Evolutionary conservation across 1,140 invertebrate genomes (phyloP), one percentile per base, ranked within the genome.

Genomic region (Drosophila prosaltans): DNA sequence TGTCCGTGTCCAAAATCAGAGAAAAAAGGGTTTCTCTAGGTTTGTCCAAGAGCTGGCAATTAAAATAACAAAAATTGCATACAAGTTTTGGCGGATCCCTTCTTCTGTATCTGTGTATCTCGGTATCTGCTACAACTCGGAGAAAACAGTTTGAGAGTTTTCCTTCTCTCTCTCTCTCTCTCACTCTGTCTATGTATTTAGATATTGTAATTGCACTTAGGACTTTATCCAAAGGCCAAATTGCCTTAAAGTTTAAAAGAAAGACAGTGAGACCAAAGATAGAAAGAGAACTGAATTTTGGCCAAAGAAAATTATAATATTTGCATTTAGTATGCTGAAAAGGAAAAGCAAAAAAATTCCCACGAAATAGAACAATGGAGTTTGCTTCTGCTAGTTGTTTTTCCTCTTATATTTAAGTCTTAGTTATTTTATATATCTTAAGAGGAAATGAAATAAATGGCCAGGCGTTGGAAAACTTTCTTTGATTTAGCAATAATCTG

Each of bases 21-120:
- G 3, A 21, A 21, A 24, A 43, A 26, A 3, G 24, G 8, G 21
- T 26, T 51, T 51, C 21, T 51, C 45, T 51, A 24, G 32, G 24
- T 51, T 51, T 51, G 45, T 51, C 45, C 45, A 51, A 51, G 67
- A 79, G 79, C 62, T 73, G 69, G 82, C 83, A 85, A 85, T 85
- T 85, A 86, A 85, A 86, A 86, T 72, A 86, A 86, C 72, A 51
- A 86, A 85, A 86, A 86, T 86, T 86, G 79, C 79, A 75, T 70
- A 69, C 79, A 78, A 69, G 73, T 75, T 73, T 74, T 51, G 65
- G 69, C 57, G 66, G 62, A 67, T 75, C 78, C 45, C 9, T 16
- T 16, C 16, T 16, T 51, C 24, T 26, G 16, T 26, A 51, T 51
- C 45, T 51, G 16, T 51, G 16, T 21, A 6, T 26, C 32, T 63